Evolutionary conservation across 1,140 invertebrate genomes (phyloP), one percentile per base, ranked within the genome.

Genomic region (Tigriopus japonicus): DNA sequence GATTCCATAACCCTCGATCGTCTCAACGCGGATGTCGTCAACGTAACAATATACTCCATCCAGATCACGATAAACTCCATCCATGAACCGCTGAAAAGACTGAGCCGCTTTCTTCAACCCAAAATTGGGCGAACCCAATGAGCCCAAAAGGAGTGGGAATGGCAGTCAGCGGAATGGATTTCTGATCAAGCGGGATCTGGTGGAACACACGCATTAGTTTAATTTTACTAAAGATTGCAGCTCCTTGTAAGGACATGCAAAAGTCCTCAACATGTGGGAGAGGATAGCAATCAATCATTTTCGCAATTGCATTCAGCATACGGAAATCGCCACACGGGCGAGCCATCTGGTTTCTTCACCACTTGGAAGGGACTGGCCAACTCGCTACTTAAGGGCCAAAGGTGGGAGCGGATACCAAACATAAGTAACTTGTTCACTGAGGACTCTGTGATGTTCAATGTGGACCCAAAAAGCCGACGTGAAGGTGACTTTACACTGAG

Each of bases 21-120:
- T n/a, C n/a, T n/a, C n/a, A n/a, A 78, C 65, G 1, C 78, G 66
- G 35, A 81, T 71, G 64, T 80, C 78, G 63, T 79, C 77, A 0
- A 79, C 54, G 63, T 76, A 79, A 0, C 69, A 35, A 49, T 56
- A 63, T 9, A 45, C 61, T n/a, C 49, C 23, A 0, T 49, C 24
- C 7, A 69, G 63, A 12, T 65, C 72, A 43, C 64, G 3, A 1
- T 75, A 64, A 1, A 75, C 67, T n/a, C 68, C 40, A 63, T 75
- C 67, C 55, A 79, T 76, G 12, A 73, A 70, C n/a, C 75, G 58
- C 65, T 77, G 72, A 64, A 77, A 79, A 0, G 71, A 70, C 41
- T 73, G 70, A 0, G 69, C 67, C 6, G 73, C 72, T 63, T 74
- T 75, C 12, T 62, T 63, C 0, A 77, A 63, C 14, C 74, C 73